Base-by-base conservation (phyloP, 2,888 invertebrate genomes). In the Pristionchus mayeri region DNA sequence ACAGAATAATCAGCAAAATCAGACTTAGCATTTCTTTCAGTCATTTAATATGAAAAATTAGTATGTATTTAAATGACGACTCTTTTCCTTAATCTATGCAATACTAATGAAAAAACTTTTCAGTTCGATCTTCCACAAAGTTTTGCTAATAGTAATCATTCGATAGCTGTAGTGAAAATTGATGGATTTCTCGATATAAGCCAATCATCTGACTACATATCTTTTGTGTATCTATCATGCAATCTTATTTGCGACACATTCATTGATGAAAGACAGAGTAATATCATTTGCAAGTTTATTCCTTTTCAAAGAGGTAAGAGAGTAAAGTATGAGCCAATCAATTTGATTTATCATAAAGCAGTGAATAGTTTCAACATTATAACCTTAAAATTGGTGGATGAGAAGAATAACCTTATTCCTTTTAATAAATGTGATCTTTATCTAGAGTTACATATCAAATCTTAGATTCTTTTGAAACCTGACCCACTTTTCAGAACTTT, bases 51-150 rank as follows among this genome's bases (percentile, higher is more conserved):
- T 67, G 3, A 67, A 18, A 6, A 67, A 63, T 7, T 63, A 4
- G 13, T 63, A 30, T 24, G 3, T 7, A 63, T 40, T 24, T 24
- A 67, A 75, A 75, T 44, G 75, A 44, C 63, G 6, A 63, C 18
- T 75, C 76, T 85, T 18, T 85, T 85, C 24, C n/a, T 85, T 0
- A 80, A 85, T 80, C 2, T 85, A 37, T 84, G 40, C 44, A 6
- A 30, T 78, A 84, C 48, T 34, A 85, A 85, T 85, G 85, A 85
- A 71, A 85, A 85, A 48, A 84, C 85, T 52, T 86, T 86, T 86
- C 67, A 84, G 44, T 84, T 85, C 71, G 71, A 71, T 34, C 21
- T 85, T 85, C 85, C 85, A 30, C 82, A 85, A 71, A 18, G 67
- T 54, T 85, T 57, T n/a, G 52, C 44, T 79, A 34, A 24, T 37